Evolutionary conservation across 2,888 invertebrate species (phyloP), one percentile per base, ranked within the genome.

Genomic region (Polydrusus tereticollis): DNA sequence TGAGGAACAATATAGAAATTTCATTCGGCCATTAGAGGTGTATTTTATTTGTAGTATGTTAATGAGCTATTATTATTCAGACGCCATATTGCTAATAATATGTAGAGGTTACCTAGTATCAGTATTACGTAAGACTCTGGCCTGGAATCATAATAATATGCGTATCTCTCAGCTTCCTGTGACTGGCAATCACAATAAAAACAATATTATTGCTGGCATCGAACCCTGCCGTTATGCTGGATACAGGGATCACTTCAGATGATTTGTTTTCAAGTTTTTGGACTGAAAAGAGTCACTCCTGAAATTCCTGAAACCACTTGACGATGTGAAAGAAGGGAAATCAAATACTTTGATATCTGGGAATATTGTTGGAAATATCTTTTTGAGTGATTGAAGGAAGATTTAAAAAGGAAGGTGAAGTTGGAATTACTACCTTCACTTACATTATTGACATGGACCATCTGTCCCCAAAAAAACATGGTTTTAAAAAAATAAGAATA

Each of bases 171-270:
- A 23, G 43, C 47, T 63, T 72, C 55, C 72, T 58, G 67, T 67
- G 69, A 72, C 68, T 69, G 72, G 77, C 75, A 75, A 77, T 78
- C 79, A 78, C 77, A 79, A 79, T 78, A 79, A 79, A 79, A 79
- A 79, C 79, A 78, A 78, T 79, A 79, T 77, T 77, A 76, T 77
- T 75, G 76, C 77, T 70, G 71, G 76, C 73, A 78, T 78, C 77
- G 77, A 76, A 75, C 73, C 63, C 60, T 69, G 67, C 59, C 50
- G 47, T 72, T 62, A 63, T 69, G 65, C 64, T 67, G 70, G 63
- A 72, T 70, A 58, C 72, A 38, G 68, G 68, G 73, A 75, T 75
- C 68, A 72, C 76, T 76, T 66, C 76, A 77, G 78, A 75, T 78
- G 79, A 79, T 78, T 78, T 79, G 79, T 79, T 78, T 77, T 76